phyloP scores from a whole-genome alignment of 2,113 vertebrate genomes.

The Scolopax mira region DNA sequence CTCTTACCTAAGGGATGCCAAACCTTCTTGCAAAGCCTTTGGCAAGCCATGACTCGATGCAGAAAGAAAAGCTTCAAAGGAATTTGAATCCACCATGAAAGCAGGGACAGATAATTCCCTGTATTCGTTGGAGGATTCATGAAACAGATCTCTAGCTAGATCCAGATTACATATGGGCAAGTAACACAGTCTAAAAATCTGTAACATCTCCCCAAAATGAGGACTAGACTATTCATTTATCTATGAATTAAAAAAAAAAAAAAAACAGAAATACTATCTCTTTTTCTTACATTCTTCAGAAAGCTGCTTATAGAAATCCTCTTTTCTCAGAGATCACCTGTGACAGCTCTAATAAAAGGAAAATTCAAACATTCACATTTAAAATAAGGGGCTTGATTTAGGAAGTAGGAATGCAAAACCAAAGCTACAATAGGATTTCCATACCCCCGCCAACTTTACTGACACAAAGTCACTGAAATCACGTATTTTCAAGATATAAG shows the following conservation, averaged over 20 bases:
- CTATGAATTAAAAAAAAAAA: neutral
- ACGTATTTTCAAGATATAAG: neutral
- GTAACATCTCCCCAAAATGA: neutral
- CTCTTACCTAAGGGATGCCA: neutral
- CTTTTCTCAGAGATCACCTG: slow-evolving; percentile 54
- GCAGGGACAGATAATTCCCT: neutral
- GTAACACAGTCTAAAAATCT: neutral
- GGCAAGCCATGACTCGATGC: neutral
- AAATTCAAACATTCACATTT: slow-evolving; percentile 30
- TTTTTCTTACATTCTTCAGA: neutral
- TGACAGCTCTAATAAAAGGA: slow-evolving; percentile 65
- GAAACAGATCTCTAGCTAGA: neutral
- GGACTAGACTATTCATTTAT: neutral
- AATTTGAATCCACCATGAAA: neutral
- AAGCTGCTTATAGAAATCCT: slow-evolving; percentile 55
- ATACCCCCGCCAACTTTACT: neutral
- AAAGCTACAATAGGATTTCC: neutral
- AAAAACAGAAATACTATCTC: neutral
- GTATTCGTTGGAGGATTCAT: neutral
- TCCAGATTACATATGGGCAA: neutral
- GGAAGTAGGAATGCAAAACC: neutral
- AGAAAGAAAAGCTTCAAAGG: neutral
- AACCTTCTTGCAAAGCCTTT: slow-evolving; percentile 8
- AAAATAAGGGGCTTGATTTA: neutral
- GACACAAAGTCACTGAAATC: neutral